A percentile compares a stretch with the other conserved stretches of the same genome.
Conservation (phyloP, 2,113 vertebrate species). For the Sciurus niger region DNA sequence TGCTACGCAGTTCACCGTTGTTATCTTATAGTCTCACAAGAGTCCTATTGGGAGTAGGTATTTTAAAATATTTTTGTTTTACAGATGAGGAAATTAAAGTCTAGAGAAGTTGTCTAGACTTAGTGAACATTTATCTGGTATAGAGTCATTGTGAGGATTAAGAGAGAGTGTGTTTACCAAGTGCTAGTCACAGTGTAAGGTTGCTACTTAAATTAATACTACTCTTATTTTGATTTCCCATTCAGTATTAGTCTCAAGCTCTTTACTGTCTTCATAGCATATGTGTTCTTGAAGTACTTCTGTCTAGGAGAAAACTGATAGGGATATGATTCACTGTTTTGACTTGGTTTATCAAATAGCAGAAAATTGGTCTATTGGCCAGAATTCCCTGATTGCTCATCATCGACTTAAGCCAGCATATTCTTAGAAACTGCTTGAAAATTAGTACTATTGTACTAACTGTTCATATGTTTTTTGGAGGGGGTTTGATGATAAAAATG, state of each 20-base stretch:
- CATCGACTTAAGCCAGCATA: background rate
- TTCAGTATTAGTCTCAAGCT: slow-evolving; percentile 15
- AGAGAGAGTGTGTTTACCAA: slow-evolving; percentile 15
- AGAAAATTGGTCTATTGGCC: slow-evolving; percentile 10
- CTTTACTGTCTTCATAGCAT: background rate
- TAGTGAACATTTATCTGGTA: background rate
- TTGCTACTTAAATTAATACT: slow-evolving; percentile 7
- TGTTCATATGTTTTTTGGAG: background rate
- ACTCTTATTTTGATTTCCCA: background rate
- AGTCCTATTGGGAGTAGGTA: background rate
- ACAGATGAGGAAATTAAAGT: slow-evolving; percentile 48
- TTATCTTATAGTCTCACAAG: slow-evolving; percentile 42
- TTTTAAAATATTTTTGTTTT: background rate
- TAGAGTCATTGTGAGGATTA: background rate
- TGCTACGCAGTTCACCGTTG: background rate
- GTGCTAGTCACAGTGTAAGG: background rate
- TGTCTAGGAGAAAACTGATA: slow-evolving; percentile 41
- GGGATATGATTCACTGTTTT: slow-evolving; percentile 55
- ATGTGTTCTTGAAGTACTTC: slow-evolving; percentile 34
- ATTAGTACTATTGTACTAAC: slow-evolving; percentile 7
- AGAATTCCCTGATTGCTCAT: slow-evolving; percentile 50
- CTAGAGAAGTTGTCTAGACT: background rate
- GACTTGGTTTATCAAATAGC: slow-evolving; percentile 27
- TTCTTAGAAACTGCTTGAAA: slow-evolving; percentile 42
- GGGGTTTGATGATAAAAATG: background rate